A percentile compares a stretch with the other conserved stretches of the same genome.
Evolutionary conservation across 2,797 vertebrate genomes (phyloP).

Genomic region (Ibycter americanus): DNA sequence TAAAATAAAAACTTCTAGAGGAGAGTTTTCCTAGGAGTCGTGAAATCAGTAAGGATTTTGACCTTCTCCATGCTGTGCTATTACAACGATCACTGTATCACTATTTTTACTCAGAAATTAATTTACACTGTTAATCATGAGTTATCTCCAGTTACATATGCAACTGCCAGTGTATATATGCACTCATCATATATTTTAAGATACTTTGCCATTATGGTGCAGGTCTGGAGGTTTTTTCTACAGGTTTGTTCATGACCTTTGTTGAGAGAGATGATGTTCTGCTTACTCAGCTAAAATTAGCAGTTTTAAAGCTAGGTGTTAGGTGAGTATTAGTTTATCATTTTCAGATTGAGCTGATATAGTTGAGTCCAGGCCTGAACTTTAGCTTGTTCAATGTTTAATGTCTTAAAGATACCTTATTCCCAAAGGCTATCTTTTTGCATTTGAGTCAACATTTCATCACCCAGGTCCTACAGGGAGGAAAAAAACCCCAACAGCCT

Average conservation of each 20-base stretch:
- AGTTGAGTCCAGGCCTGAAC: not conserved
- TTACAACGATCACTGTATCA: not conserved
- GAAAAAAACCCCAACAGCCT: rapidly evolving
- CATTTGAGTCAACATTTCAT: not conserved
- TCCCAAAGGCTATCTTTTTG: not conserved
- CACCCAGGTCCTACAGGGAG: rapidly evolving
- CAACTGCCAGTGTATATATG: not conserved
- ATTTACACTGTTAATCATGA: not conserved
- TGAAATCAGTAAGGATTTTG: not conserved
- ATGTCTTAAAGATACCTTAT: not conserved
- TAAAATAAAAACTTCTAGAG: not conserved
- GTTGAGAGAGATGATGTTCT: not conserved
- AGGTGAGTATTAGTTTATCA: not conserved
- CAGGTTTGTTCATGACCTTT: not conserved
- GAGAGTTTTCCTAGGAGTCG: not conserved
- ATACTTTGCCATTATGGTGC: not conserved
- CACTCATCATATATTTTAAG: not conserved
- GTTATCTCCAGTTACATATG: not conserved
- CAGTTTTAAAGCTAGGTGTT: not conserved
- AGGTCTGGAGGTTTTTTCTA: too few relatives aligned
- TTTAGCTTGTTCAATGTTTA: not conserved
- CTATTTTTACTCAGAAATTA: not conserved
- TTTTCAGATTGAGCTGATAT: not conserved
- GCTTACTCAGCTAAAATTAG: not conserved
- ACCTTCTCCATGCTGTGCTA: not conserved